These are phyloP conservation scores for Cotesia vestalis DNA, from an alignment of 1,140 invertebrate genomes.

Conservation along the genomic window DNA sequence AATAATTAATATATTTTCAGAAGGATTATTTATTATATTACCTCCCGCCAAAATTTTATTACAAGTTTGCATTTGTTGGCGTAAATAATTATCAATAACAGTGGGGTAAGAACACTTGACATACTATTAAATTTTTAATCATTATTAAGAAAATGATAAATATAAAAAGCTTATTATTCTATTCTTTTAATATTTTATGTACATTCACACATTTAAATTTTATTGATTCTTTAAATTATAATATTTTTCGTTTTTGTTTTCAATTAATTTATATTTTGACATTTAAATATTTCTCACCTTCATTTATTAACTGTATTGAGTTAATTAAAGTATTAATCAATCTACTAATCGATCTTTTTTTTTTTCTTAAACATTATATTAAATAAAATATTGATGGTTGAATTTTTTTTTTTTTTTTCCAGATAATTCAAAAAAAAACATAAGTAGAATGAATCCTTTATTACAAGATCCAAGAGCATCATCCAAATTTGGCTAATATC, in stretches of 20 bases:
- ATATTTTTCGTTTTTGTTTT: too few relatives aligned
- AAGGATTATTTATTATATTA: background rate
- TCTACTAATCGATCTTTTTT: too few relatives aligned
- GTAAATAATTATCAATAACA: constrained; percentile 22
- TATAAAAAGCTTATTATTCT: too few relatives aligned
- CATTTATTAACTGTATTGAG: too few relatives aligned
- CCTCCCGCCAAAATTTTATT: constrained; percentile 37
- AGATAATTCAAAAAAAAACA: constrained; percentile 41
- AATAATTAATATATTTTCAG: background rate
- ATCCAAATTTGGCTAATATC: constrained; percentile 63
- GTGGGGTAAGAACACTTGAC: constrained; percentile 31
- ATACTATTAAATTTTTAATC: background rate
- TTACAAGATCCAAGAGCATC: constrained; percentile 62
- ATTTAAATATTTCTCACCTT: too few relatives aligned
- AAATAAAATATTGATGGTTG: background rate
- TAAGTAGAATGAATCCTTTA: constrained; percentile 57
- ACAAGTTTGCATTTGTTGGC: constrained; percentile 4
- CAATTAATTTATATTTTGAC: too few relatives aligned
- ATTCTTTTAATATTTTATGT: too few relatives aligned
- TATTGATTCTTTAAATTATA: too few relatives aligned
- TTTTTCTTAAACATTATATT: background rate
- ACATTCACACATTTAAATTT: too few relatives aligned
- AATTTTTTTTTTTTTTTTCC: constrained; percentile 43
- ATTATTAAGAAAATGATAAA: too few relatives aligned
- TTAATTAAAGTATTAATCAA: too few relatives aligned